Conservation (phyloP, 2,888 invertebrate species). For the Acheta domesticus region DNA sequence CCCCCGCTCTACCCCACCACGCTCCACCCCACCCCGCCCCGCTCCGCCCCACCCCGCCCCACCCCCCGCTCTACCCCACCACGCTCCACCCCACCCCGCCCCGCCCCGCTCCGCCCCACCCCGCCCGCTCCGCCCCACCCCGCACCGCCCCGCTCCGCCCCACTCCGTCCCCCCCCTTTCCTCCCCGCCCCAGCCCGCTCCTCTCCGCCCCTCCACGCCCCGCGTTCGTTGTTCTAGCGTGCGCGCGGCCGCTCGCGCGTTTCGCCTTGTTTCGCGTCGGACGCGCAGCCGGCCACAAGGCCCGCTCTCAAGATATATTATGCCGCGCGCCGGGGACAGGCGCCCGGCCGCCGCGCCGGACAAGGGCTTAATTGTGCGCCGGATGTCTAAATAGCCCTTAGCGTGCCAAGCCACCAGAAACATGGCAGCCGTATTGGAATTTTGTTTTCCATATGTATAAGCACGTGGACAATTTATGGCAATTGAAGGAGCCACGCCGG, state of each 20-base stretch:
- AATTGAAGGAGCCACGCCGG: conserved; percentile 1
- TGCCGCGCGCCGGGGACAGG: neutral
- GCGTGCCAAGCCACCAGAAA: neutral
- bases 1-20: too few species aligned
- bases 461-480: conserved; percentile 18
- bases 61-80: too few species aligned
- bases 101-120: too few species aligned
- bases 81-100: too few species aligned
- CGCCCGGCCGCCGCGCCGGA: neutral
- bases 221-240: neutral
- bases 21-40: too few species aligned
- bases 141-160: too few species aligned
- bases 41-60: too few species aligned
- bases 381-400: neutral
- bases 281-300: neutral
- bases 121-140: too few species aligned
- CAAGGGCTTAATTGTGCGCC: neutral
- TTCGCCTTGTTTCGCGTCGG: too few species aligned
- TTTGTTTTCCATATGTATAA: conserved; percentile 2
- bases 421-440: conserved; percentile 6
- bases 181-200: too few species aligned
- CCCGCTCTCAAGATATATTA: conserved; percentile 3
- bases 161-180: too few species aligned
- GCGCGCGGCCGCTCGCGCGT: too few species aligned
- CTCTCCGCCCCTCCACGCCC: neutral